Evolutionary conservation across 2,113 vertebrate genomes (phyloP).

Genomic region (Ondatra zibethicus): DNA sequence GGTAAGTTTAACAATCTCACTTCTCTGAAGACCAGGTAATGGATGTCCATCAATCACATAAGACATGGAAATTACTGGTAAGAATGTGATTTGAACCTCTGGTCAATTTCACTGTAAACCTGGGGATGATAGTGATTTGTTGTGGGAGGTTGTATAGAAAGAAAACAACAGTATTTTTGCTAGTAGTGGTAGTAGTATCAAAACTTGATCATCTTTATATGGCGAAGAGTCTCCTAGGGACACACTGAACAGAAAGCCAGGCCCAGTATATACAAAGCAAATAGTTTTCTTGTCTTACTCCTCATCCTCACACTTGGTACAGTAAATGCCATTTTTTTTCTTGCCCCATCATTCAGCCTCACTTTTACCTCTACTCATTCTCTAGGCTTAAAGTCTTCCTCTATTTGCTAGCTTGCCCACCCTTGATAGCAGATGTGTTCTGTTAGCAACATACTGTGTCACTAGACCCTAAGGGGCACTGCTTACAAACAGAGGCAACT

Average conservation of each 20-base stretch:
- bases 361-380: not conserved
- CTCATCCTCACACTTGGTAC: not conserved
- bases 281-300: not conserved
- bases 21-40: not conserved
- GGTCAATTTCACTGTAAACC: not conserved
- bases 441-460: slow-evolving; percentile 1
- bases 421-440: slow-evolving; percentile 5
- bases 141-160: not conserved
- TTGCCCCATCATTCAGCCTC: not conserved
- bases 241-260: not conserved
- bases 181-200: not conserved
- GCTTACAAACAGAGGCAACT: slow-evolving; percentile 67
- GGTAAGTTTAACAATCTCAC: not conserved
- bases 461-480: not conserved
- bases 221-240: not conserved
- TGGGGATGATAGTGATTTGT: not conserved
- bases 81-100: not conserved
- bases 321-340: not conserved
- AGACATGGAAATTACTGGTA: not conserved
- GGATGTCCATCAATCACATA: not conserved
- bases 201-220: not conserved
- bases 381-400: not conserved
- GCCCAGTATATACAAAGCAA: not conserved
- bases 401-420: not conserved
- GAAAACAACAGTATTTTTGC: not conserved